Percentiles rank a stretch among this genome's conserved stretches.
These are phyloP conservation scores for Amblyteles armatorius DNA, from an alignment of 2,888 invertebrate genomes.

Conservation along the genomic window DNA sequence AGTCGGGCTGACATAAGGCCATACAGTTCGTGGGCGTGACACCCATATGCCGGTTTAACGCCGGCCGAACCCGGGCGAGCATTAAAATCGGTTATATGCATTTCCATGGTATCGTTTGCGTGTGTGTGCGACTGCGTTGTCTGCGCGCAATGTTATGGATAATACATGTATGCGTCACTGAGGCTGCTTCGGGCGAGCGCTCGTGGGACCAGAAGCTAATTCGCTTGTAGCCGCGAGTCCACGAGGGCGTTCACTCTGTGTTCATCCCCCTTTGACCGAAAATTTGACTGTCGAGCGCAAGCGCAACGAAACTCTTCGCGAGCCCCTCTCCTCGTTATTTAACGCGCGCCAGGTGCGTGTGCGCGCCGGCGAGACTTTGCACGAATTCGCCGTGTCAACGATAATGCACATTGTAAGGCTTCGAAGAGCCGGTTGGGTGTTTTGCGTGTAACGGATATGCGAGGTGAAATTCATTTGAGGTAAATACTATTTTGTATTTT, in stretches of 20 bases:
- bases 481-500: not conserved
- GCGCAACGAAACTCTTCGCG: conserved; percentile 59
- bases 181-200: not conserved
- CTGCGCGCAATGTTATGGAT: conserved; percentile 22
- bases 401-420: conserved; percentile 17
- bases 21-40: conserved; percentile 73
- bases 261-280: conserved; percentile 50
- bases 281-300: conserved; percentile 59
- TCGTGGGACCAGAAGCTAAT: conserved; percentile 51
- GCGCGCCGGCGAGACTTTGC: not conserved
- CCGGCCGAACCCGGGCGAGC: conserved; percentile 40
- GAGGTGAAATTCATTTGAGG: not conserved
- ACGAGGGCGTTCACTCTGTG: conserved; percentile 64
- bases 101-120: conserved; percentile 18
- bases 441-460: not conserved
- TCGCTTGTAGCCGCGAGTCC: conserved; percentile 67
- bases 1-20: conserved; percentile 76
- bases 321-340: conserved; percentile 7
- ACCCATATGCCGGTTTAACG: conserved; percentile 63
- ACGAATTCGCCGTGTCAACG: not conserved
- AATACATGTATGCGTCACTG: conserved; percentile 2
- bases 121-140: not conserved
- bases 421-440: not conserved
- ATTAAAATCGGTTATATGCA: conserved; percentile 49
- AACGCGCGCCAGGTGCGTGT: conserved; percentile 57